Conservation (phyloP, 1,140 invertebrate genomes). For the Reticulitermes speratus region DNA sequence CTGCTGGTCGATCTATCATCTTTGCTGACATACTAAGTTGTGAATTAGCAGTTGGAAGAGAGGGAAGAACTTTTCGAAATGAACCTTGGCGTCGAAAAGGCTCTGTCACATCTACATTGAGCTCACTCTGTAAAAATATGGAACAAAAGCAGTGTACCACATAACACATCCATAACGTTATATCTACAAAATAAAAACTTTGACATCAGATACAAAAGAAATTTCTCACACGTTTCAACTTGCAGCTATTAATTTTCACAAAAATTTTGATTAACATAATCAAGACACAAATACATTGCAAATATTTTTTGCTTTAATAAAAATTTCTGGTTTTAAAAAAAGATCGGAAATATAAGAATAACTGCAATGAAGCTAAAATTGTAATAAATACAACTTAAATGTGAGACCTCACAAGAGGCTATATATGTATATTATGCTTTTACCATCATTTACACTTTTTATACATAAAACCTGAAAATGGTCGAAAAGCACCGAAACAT, state of each 20-base stretch:
- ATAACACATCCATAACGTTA: not conserved
- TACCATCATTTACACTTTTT: too few species aligned
- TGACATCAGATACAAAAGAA: not conserved
- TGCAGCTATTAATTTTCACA: not conserved
- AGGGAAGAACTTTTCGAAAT: conserved; percentile 54
- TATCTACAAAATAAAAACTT: not conserved
- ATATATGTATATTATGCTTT: too few species aligned
- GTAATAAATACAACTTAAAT: too few species aligned
- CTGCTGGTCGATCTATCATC: conserved; percentile 55
- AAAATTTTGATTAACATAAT: not conserved
- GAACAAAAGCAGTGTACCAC: not conserved
- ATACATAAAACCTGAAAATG: too few species aligned
- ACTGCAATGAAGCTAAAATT: too few species aligned
- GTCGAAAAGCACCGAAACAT: too few species aligned
- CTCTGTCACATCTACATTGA: conserved; percentile 23
- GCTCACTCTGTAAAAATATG: conserved; percentile 3
- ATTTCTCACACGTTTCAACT: not conserved
- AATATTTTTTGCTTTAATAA: not conserved
- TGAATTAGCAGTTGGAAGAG: conserved; percentile 52
- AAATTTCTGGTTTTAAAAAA: too few species aligned
- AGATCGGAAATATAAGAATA: too few species aligned
- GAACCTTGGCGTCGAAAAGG: conserved; percentile 46
- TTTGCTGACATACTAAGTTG: conserved; percentile 55
- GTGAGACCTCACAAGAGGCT: too few species aligned
- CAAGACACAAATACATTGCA: not conserved